Base-by-base conservation (phyloP, 2,888 invertebrate species). In the Chloromyia formosa region DNA sequence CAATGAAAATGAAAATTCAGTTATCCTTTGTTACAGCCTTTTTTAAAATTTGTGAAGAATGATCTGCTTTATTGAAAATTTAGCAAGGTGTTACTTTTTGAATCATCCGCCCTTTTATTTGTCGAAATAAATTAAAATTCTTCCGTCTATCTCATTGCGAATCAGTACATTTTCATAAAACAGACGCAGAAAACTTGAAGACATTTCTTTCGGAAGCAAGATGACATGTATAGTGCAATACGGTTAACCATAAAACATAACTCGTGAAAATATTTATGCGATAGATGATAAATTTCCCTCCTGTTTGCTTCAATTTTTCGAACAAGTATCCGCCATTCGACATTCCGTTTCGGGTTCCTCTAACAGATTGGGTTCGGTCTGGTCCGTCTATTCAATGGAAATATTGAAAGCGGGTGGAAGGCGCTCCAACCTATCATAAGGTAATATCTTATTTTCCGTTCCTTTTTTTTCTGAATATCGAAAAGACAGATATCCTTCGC, bases 391-490 rank as follows among this genome's bases (percentile, higher is more conserved):
- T n/a, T 16, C 16, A n/a, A 5, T 54, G 12, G 16, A 5, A 16
- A 54, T 54, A 54, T 16, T n/a, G 16, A 42, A 42, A n/a, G n/a
- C n/a, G 42, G 42, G 42, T 42, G 42, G n/a, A 5, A 54, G n/a
- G 54, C 54, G 16, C 9, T 54, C 5, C 14, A 54, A 54, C 54
- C 54, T 54, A 54, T 54, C 54, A 54, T 54, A 54, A 12, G n/a
- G 54, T 54, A 12, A 54, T 54, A 54, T 54, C 1, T 56, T 56
- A 7, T 56, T 56, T 56, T 56, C 53, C 10, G 22, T 56, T 56
- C 10, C 56, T 22, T 16, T 20, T 56, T 22, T 16, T 10, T n/a
- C n/a, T n/a, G n/a, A n/a, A 10, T 18, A n/a, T 1, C 22, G 20
- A 56, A 16, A 56, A 56, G 4, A 16, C 22, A 35, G 18, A 56